Evolutionary conservation across 2,113 vertebrate genomes (phyloP).

Genomic region (Rhinolophus ferrumequinum): DNA sequence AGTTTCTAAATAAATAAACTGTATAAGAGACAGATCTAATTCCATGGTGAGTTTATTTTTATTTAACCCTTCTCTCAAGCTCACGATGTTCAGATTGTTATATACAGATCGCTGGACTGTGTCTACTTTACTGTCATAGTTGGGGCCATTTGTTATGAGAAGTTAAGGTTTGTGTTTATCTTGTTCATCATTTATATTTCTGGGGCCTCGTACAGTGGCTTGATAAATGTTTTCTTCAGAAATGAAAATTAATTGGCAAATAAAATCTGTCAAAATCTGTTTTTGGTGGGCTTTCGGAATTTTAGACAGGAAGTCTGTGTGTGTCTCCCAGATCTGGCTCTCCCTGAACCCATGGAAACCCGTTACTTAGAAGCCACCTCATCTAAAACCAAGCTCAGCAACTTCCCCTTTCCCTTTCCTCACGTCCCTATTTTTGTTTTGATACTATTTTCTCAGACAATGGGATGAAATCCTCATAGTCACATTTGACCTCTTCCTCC

Average conservation of each 20-base stretch:
- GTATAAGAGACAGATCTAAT: neutral
- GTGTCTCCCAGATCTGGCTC: neutral
- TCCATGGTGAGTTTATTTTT: neutral
- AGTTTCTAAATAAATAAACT: neutral
- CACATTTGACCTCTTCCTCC: neutral
- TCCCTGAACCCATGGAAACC: neutral
- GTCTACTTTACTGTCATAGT: too few relatives aligned
- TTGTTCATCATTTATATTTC: neutral
- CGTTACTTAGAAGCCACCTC: neutral
- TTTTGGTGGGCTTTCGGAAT: neutral
- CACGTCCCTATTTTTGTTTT: neutral
- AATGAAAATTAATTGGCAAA: neutral
- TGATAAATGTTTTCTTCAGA: neutral
- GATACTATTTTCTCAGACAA: neutral
- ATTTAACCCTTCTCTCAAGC: neutral
- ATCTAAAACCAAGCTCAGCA: neutral
- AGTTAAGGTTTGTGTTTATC: neutral
- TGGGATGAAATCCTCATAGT: neutral
- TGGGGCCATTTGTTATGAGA: neutral
- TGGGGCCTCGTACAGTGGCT: neutral
- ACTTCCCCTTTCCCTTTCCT: neutral
- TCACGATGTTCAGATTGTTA: neutral
- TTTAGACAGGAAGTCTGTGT: neutral
- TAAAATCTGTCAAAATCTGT: neutral
- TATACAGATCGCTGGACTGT: neutral